Evolutionary conservation across 2,797 vertebrate species (phyloP).

Genomic region (Octomys mimax): DNA sequence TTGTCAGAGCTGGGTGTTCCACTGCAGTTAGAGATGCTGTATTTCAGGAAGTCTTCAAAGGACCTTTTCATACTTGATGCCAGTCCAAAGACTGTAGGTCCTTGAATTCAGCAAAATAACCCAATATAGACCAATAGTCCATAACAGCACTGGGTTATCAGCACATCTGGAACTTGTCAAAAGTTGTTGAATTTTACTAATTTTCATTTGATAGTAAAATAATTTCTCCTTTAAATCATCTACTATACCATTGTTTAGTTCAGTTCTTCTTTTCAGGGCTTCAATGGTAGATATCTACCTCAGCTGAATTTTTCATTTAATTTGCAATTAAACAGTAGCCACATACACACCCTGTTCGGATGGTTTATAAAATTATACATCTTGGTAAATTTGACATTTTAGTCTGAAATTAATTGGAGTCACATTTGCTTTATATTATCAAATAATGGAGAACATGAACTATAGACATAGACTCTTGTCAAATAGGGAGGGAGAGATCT

Average conservation of each 20-base stretch:
- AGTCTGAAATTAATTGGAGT: conserved; percentile 27
- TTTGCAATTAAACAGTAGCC: background rate
- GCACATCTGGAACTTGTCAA: too few relatives aligned
- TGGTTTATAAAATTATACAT: background rate
- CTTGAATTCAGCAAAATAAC: too few relatives aligned
- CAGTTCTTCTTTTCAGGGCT: background rate
- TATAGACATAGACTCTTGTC: background rate
- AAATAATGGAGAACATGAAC: background rate
- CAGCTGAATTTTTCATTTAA: background rate
- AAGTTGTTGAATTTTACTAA: background rate
- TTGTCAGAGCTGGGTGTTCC: too few relatives aligned
- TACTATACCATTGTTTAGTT: background rate
- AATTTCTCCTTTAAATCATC: background rate
- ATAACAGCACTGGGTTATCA: too few relatives aligned
- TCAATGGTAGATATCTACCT: background rate
- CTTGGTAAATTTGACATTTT: conserved; percentile 8
- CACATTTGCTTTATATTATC: background rate
- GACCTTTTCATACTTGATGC: too few relatives aligned
- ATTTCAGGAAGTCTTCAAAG: too few relatives aligned
- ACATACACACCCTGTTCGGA: background rate
- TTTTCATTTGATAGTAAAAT: background rate
- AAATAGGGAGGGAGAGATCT: background rate
- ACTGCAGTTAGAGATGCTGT: too few relatives aligned
- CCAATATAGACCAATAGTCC: too few relatives aligned
- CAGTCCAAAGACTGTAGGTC: too few relatives aligned